Evolutionary conservation across 2,113 vertebrate species (phyloP), one percentile per base, ranked within the genome.

Genomic region (Trachemys scripta): DNA sequence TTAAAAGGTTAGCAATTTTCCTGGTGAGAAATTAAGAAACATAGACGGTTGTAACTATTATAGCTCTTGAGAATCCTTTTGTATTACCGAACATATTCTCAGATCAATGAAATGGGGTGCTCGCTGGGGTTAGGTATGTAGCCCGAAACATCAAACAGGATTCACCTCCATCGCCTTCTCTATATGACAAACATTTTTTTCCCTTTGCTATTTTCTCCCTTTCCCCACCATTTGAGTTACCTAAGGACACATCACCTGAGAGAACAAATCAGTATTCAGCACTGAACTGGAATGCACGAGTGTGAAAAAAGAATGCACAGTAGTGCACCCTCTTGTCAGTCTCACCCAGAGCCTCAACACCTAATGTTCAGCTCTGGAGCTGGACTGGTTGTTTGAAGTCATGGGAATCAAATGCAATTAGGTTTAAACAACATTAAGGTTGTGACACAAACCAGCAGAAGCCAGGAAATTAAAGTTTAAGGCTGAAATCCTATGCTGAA

Each of bases 1-100:
- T 85, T 78, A 96, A 87, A 97, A 93, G 87, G 84, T 81, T 92
- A 96, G 50, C 54, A 95, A 95, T 83, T 94, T 92, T 88, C 27
- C 47, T 92, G 95, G 50, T 62, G 35, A 93, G 56, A 94, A 85
- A 50, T 47, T 38, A 65, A 51, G 82, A 49, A 29, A 92, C 83
- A 76, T 1, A 88, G 62, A 88, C 1, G 2, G 47, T 47, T 90
- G 59, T 65, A 86, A 88, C 89, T 94, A 54, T 90, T 19, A 35
- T 38, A 92, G n/a, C 45, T 84, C 45, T 31, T 72, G 35, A 35
- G 31, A 91, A 38, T 78, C 31, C 25, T 85, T 3, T 0, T 62
- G 51, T n/a, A 79, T 91, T 38, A 25, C 49, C 4, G 3, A 85
- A 84, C 5, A 65, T 3, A 47, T 1, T 5, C 31, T 35, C 0